Percentiles rank a stretch among this genome's conserved stretches.
Conservation (phyloP, 2,888 invertebrate species). For the Lepidochitona cinerea region DNA sequence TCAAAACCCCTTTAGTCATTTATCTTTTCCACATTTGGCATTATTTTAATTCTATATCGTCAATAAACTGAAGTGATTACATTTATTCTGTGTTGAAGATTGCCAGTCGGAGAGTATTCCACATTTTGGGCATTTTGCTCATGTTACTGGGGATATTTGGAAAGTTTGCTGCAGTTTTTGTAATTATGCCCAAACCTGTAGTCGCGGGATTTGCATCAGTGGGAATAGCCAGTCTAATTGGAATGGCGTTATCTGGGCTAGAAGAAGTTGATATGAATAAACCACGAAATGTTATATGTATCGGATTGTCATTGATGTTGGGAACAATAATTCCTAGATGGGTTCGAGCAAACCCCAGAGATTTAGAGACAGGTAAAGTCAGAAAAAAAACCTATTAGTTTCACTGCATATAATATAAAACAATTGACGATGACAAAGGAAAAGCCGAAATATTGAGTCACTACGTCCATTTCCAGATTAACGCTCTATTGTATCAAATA, state of each 20-base stretch:
- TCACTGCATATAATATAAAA: no score
- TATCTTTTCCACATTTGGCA: no score
- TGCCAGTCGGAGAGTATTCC: slow-evolving; percentile 10
- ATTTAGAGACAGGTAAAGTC: neutral
- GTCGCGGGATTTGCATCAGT: neutral
- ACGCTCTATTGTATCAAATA: no score
- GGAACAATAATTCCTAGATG: neutral
- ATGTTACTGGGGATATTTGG: slow-evolving; percentile 16
- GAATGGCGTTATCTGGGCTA: neutral
- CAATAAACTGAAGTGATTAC: no score
- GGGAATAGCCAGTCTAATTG: neutral
- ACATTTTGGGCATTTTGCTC: slow-evolving; percentile 3
- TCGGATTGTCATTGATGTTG: neutral
- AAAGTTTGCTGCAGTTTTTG: slow-evolving; percentile 9
- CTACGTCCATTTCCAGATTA: no score
- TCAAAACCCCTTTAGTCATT: no score
- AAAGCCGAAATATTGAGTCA: no score
- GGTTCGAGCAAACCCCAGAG: neutral
- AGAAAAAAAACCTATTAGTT: no score
- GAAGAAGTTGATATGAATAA: slow-evolving; percentile 5
- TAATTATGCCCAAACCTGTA: neutral
- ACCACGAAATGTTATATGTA: neutral
- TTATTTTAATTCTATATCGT: no score
- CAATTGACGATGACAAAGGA: no score
- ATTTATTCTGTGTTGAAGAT: neutral